Conservation (phyloP, 2,113 vertebrate genomes). For the Donacobius atricapilla region DNA sequence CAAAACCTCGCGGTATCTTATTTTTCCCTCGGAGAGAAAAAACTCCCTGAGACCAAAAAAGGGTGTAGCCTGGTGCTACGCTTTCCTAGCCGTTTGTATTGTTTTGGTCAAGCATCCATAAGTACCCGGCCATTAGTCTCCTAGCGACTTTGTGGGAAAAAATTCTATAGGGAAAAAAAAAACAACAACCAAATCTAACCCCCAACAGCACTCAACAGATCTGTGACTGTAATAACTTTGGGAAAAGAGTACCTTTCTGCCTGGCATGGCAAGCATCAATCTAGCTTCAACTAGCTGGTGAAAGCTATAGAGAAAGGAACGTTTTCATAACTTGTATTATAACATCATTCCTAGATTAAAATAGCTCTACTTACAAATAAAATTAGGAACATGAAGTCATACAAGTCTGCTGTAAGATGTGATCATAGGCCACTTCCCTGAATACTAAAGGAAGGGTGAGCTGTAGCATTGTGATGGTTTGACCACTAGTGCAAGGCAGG, state of each 20-base stretch:
- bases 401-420: not conserved
- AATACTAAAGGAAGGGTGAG: not conserved
- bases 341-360: not conserved
- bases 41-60: too few relatives aligned
- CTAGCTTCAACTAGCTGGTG: not conserved
- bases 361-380: not conserved
- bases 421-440: not conserved
- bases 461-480: not conserved
- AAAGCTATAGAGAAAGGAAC: not conserved
- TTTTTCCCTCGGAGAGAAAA: too few relatives aligned
- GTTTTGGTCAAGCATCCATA: too few relatives aligned
- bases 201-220: not conserved
- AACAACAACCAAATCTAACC: too few relatives aligned
- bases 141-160: too few relatives aligned
- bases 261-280: not conserved
- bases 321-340: not conserved
- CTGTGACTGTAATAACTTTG: not conserved
- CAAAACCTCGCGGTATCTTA: too few relatives aligned
- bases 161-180: too few relatives aligned
- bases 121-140: too few relatives aligned
- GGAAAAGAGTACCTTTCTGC: not conserved
- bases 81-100: too few relatives aligned
- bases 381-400: not conserved
- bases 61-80: too few relatives aligned
- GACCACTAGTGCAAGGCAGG: not conserved